Evolutionary conservation across 1,140 invertebrate species (phyloP), one percentile per base, ranked within the genome.

Genomic region (Trissolcus basalis): DNA sequence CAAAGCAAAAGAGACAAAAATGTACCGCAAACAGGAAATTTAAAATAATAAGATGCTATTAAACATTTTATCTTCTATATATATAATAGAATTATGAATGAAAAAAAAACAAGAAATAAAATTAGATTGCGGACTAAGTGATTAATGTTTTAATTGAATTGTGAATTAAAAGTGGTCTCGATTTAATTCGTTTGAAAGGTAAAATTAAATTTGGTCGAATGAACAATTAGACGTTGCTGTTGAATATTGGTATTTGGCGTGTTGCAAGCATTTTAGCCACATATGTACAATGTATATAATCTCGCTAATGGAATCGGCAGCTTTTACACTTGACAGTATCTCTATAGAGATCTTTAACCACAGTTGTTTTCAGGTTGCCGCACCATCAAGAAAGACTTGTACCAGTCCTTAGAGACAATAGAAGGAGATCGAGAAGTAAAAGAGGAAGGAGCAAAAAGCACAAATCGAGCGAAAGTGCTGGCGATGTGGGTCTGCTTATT

Each of bases 311-410:
- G 61, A 72, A 68, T 76, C 76, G 54, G 69, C 60, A 55, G 48
- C 53, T 59, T 65, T 69, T 68, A 70, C 39, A 60, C 60, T 73
- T 79, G 65, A 81, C 76, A 81, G 69, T 79, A 75, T 83, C 54
- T 83, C 73, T 84, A 83, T 83, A 83, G 79, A 83, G 77, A 84
- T 79, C 71, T 83, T 84, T 84, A 85, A 84, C 79, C 54, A 82
- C 70, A 84, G 84, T 85, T 81, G 81, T 83, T 85, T 85, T 85
- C 76, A 84, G 84, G 74, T 81, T 84, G 33, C 77, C 80, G 12
- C 80, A 84, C 71, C 70, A 79, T 58, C 74, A 76, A 50, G 79
- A 84, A 64, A 83, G 47, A 78, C 58, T 85, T 63, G 76, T 78
- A 41, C 84, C 84, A 70, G 74, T 80, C 58, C 60, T 59, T 56